A percentile compares a stretch with the other conserved stretches of the same genome.
These are phyloP conservation scores for Brenthis daphne DNA, from an alignment of 2,888 invertebrate species.

Conservation along the genomic window DNA sequence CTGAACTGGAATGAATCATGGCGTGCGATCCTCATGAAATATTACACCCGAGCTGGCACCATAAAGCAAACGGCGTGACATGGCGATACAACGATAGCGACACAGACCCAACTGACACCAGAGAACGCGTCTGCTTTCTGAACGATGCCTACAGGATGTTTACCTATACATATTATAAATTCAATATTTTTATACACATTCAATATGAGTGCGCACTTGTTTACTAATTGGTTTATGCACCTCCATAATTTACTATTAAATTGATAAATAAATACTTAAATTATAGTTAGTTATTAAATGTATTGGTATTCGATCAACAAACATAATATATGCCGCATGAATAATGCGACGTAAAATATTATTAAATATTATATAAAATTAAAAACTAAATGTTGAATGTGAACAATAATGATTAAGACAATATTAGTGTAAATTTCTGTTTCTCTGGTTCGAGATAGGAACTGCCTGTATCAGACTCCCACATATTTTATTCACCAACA, in stretches of 20 bases:
- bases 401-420: neutral
- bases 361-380: too few species aligned
- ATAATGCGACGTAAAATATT: too few species aligned
- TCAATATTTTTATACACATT: neutral
- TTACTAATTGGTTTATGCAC: neutral
- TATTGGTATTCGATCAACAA: too few species aligned
- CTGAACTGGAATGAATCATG: slow-evolving; percentile 78
- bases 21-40: slow-evolving; percentile 81
- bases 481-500: slow-evolving; percentile 82
- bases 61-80: slow-evolving; percentile 81
- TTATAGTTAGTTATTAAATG: too few species aligned
- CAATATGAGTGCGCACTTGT: neutral
- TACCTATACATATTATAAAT: slow-evolving; percentile 17
- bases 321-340: too few species aligned
- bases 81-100: slow-evolving; percentile 81
- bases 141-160: slow-evolving; percentile 63
- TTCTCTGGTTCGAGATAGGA: slow-evolving; percentile 35
- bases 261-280: too few species aligned
- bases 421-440: slow-evolving; percentile 2
- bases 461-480: slow-evolving; percentile 76
- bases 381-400: neutral
- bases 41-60: slow-evolving; percentile 80
- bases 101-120: slow-evolving; percentile 77
- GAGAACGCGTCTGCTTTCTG: slow-evolving; percentile 68
- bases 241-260: too few species aligned